Evolutionary conservation across 2,888 invertebrate species (phyloP), one percentile per base, ranked within the genome.

Genomic region (Invenusta paracnida): DNA sequence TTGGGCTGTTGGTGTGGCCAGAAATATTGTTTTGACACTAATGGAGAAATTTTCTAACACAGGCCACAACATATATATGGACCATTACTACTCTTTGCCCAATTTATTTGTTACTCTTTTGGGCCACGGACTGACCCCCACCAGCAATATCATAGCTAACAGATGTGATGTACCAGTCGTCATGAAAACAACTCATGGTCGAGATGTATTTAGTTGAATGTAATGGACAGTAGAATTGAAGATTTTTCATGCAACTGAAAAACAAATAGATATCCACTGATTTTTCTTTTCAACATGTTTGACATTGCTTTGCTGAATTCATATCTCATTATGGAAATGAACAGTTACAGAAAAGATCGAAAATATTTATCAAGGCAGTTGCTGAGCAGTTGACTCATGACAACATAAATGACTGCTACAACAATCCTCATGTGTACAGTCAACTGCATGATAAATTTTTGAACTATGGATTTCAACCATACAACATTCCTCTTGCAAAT

Each of bases 291-390:
- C 79, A 79, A 79, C n/a, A 79, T 79, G 79, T 11, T 79, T 5
- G 79, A 79, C n/a, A n/a, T 79, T 27, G 79, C 79, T 5, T n/a
- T 79, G 79, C 11, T 79, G 5, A 79, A 79, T 79, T 79, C 79
- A 79, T 79, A 11, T 79, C 2, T 79, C 2, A 79, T 79, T 25
- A 79, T 79, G 79, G 79, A 79, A 79, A 79, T 79, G 79, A 79
- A 79, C 79, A n/a, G 28, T n/a, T 79, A 79, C 79, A 79, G 5
- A 27, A 79, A 79, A 5, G 79, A 79, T n/a, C 2, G 79, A 79
- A 11, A 79, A 5, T 25, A 11, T 2, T 79, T n/a, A 79, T 79
- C 79, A 79, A 79, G n/a, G 79, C 79, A 5, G 79, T 79, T 11
- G 5, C 79, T n/a, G 79, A 25, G 5, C 79, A 79, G n/a, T 27